Evolutionary conservation across 2,113 vertebrate genomes (phyloP), one percentile per base, ranked within the genome.

Genomic region (Erythrocebus patas): DNA sequence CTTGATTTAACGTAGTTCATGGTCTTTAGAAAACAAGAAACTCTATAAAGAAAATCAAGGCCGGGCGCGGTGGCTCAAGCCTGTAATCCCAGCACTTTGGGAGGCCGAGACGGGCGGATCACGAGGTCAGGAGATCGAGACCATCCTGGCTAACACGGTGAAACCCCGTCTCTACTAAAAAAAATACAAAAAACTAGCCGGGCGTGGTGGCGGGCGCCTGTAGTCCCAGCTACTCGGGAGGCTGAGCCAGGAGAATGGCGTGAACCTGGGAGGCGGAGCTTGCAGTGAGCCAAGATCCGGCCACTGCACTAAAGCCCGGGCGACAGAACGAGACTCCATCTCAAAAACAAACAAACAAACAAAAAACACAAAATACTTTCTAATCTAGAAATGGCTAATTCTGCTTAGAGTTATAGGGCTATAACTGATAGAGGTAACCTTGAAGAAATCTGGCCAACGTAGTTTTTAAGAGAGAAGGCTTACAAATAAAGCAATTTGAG

Each of bases 351-450:
- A 48, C 40, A 48, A 48, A 48, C 2, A 48, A 81, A 81, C 3
- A 95, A 94, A 92, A 93, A 83, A 93, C 20, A 89, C 48, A 88
- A 80, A 76, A n/a, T 40, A 32, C 22, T 96, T 96, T 78, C 50
- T 59, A 90, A 66, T 96, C 14, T 50, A 91, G 68, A 82, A 43
- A 80, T 70, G 27, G 48, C 76, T 88, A 89, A 84, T 93, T 97
- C 76, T 89, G 35, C 48, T 64, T 81, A 70, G 40, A 89, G 89
- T n/a, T 83, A 55, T 6, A 50, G 43, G 55, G 32, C 10, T n/a
- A 5, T 75, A 61, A 81, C 45, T 91, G 48, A 95, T 16, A 80
- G 35, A 76, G 40, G 11, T 14, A 95, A 89, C 14, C 40, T 40
- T 83, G 40, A 75, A 93, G 68, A 95, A 95, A 87, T 43, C 35